Percentiles rank a stretch among this genome's conserved stretches.
Conservation (phyloP, 2,888 invertebrate species). For the Chrysotoxum bicinctum region DNA sequence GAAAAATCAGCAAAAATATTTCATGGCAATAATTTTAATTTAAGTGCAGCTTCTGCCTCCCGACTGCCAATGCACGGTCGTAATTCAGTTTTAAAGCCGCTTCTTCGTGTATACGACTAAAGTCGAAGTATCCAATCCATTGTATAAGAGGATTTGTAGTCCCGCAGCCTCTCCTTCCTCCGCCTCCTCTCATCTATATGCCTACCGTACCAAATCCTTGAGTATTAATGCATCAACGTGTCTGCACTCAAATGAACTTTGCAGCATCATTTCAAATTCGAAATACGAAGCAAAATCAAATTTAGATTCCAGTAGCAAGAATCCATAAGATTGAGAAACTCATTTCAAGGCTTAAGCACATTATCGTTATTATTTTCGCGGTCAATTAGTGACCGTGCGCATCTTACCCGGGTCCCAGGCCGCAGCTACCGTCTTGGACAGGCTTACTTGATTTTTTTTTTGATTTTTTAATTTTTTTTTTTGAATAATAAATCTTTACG, state of each 20-base stretch:
- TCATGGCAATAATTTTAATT: neutral
- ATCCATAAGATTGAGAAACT: conserved; percentile 70
- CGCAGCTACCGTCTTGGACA: conserved; percentile 10
- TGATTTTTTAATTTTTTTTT: conserved; percentile 36
- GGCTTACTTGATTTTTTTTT: neutral
- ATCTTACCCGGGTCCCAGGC: conserved; percentile 19
- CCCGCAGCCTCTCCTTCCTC: neutral
- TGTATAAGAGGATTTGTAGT: conserved; percentile 63
- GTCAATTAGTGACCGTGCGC: conserved; percentile 71
- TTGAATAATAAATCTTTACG: conserved; percentile 66
- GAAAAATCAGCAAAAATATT: neutral
- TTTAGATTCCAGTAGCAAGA: conserved; percentile 71
- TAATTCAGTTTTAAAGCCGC: conserved; percentile 54
- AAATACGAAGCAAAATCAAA: conserved; percentile 27
- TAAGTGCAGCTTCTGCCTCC: conserved; percentile 38
- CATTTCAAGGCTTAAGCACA: conserved; percentile 71
- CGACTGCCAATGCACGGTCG: conserved; percentile 51
- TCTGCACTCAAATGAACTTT: conserved; percentile 36
- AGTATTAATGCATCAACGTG: conserved; percentile 42
- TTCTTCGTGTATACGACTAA: conserved; percentile 32
- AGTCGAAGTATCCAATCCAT: conserved; percentile 16
- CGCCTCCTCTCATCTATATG: neutral
- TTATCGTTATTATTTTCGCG: conserved; percentile 72
- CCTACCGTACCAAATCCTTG: neutral
- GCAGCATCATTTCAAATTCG: neutral